A percentile compares a stretch with the other conserved stretches of the same genome.
These are phyloP conservation scores for Bucorvus abyssinicus DNA, from an alignment of 2,797 vertebrate genomes.

Conservation along the genomic window DNA sequence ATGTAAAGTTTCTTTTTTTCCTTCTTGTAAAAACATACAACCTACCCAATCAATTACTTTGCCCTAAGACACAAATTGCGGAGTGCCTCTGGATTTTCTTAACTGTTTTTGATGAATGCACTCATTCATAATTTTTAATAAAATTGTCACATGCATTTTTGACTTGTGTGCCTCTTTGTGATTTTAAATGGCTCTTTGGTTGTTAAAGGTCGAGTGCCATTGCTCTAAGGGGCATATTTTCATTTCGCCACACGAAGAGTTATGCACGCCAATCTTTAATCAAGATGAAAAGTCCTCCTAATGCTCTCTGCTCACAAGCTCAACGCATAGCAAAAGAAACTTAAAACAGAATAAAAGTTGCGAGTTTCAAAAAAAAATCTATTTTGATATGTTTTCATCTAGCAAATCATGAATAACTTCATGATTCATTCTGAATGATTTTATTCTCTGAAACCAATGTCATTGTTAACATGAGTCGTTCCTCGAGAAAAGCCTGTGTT, in stretches of 20 bases:
- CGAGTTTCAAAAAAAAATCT: neutral
- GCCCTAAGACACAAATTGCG: conserved; percentile 1
- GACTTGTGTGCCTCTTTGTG: conserved; percentile 16
- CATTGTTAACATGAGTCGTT: conserved; percentile 33
- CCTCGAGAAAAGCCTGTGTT: neutral
- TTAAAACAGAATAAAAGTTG: conserved; percentile 22
- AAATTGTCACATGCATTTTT: conserved; percentile 13
- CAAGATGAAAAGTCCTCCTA: conserved; percentile 36
- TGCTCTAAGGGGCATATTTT: conserved; percentile 37
- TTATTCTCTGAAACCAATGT: conserved; percentile 12
- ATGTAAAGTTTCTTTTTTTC: conserved; percentile 7
- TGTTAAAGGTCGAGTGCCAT: conserved; percentile 29
- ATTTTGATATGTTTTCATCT: conserved; percentile 21
- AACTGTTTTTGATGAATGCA: conserved; percentile 24
- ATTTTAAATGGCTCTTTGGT: conserved; percentile 18
- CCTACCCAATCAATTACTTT: conserved; percentile 10
- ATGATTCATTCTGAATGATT: conserved; percentile 33
- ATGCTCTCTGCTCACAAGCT: conserved; percentile 12
- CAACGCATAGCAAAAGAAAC: neutral
- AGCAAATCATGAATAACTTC: conserved; percentile 33
- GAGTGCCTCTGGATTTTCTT: conserved; percentile 12
- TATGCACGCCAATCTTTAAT: conserved; percentile 57
- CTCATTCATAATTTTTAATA: conserved; percentile 37
- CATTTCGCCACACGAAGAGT: neutral
- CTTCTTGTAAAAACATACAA: conserved; percentile 38